Evolutionary conservation across 2,888 invertebrate genomes (phyloP), one percentile per base, ranked within the genome.

Genomic region (Trichogramma evanescens): DNA sequence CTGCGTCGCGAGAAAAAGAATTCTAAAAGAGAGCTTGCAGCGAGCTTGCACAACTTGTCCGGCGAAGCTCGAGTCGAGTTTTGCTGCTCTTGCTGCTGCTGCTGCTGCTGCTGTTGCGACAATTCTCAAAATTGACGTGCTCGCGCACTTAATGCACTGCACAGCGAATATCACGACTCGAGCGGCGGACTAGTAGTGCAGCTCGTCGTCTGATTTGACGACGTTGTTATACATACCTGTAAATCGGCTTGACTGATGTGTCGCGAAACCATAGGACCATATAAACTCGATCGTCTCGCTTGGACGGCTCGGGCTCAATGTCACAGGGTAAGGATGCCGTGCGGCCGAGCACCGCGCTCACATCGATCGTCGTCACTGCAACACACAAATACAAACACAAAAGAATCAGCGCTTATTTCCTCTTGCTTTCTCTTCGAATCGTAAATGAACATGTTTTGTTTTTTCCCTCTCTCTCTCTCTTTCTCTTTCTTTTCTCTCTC

Each of bases 191-290:
- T 26, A 26, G 26, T 26, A 26, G 26, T 26, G 26, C 26, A 26
- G 26, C 26, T 26, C 26, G n/a, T 26, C 26, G 26, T 26, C 26
- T 26, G 3, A 26, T 26, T 26, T 26, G 26, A 26, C 26, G 26
- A 26, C 26, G 26, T 26, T 26, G 26, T 26, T 26, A 46, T 46
- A 56, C 64, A 82, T 80, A 93, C 93, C 92, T 93, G 83, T 93
- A 94, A 73, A 94, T 88, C 67, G 94, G 93, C 79, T 91, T 92
- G 66, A 89, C 89, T 57, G 88, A 88, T 70, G 87, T 89, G 76
- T 92, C 92, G 67, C 91, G 83, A 79, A 92, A 94, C 93, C 93
- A 94, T 57, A 94, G 84, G 69, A 94, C 93, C 91, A 93, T 92
- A 80, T 93, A 92, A 63, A 93, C 91, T 65, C 90, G 84, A 79